A percentile compares a stretch with the other conserved stretches of the same genome.
Conservation (phyloP, 2,113 vertebrate species). For the Spermophilus dauricus region DNA sequence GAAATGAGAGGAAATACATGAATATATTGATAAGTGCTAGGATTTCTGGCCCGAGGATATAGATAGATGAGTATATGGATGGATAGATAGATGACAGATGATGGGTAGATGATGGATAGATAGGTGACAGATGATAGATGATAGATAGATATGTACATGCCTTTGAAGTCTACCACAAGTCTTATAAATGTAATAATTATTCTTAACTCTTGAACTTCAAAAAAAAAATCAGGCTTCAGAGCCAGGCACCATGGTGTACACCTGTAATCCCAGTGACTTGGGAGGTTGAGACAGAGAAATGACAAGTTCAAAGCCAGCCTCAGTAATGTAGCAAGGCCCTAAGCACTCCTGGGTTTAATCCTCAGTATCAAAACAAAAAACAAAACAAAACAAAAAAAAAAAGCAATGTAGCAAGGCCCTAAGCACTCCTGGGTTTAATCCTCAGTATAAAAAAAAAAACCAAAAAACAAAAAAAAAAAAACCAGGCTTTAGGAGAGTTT, state of each 20-base stretch:
- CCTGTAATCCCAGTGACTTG: neutral
- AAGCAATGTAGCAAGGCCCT: neutral
- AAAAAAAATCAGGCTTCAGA: too few species aligned
- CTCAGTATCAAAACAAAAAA: too few species aligned
- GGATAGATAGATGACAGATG: neutral
- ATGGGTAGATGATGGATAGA: neutral
- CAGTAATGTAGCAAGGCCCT: neutral
- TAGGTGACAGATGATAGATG: too few species aligned
- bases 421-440: too few species aligned
- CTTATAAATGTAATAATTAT: neutral
- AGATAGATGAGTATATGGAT: neutral
- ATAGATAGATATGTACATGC: neutral
- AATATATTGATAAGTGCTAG: neutral
- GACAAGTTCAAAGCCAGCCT: neutral
- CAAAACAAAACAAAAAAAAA: too few species aligned
- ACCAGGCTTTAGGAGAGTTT: too few species aligned
- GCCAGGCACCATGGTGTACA: too few species aligned
- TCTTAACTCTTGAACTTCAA: neutral
- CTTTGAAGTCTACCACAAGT: neutral
- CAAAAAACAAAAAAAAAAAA: too few species aligned
- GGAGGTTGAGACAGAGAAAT: neutral
- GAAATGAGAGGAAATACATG: neutral
- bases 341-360: too few species aligned
- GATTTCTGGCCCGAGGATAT: neutral
- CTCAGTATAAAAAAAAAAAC: too few species aligned